Conservation (phyloP, 2,888 invertebrate species). For the Chrysolina americana region DNA sequence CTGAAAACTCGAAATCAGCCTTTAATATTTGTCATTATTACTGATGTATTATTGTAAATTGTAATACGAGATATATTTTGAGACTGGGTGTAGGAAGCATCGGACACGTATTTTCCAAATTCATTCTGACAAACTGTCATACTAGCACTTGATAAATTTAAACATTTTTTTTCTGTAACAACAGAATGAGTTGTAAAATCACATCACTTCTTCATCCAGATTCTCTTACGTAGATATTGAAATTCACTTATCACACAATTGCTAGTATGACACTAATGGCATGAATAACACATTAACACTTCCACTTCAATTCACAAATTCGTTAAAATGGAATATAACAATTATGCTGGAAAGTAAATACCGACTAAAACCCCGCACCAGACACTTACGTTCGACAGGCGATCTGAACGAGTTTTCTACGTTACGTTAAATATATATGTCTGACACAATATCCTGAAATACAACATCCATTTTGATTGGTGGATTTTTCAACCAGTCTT, state of each 20-base stretch:
- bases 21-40: no score
- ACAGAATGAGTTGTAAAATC: neutral
- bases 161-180: neutral
- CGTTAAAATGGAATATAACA: constrained; percentile 42
- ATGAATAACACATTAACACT: constrained; percentile 48
- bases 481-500: constrained; percentile 68
- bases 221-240: constrained; percentile 33
- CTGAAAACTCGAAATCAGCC: no score
- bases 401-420: constrained; percentile 90
- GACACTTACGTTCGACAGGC: constrained; percentile 96
- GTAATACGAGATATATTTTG: no score
- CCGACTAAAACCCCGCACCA: constrained; percentile 48
- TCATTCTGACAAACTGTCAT: constrained; percentile 1
- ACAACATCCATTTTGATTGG: constrained; percentile 71
- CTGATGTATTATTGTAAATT: no score
- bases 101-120: neutral
- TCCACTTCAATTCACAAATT: constrained; percentile 42
- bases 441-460: constrained; percentile 83
- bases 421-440: constrained; percentile 83
- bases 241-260: constrained; percentile 49
- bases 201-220: constrained; percentile 10
- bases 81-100: no score
- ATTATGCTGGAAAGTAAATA: constrained; percentile 38
- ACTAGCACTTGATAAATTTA: constrained; percentile 18
- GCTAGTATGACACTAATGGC: constrained; percentile 61